Conservation (phyloP, 1,140 invertebrate species). For the Pemphigus obesinymphae region DNA sequence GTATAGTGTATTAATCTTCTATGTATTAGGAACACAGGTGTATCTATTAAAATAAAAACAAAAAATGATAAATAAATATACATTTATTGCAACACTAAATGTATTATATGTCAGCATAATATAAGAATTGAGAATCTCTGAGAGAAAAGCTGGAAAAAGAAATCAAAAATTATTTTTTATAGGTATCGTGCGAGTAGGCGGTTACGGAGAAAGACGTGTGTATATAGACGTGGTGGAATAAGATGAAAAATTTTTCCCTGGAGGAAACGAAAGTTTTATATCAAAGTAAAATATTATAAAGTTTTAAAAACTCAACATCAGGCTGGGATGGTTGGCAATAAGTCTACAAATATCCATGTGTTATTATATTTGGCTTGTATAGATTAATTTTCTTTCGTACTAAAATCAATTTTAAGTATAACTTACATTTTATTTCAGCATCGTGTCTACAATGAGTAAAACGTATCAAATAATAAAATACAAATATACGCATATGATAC, state of each 20-base stretch:
- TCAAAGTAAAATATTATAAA: slow-evolving; percentile 9
- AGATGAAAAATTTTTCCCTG: not conserved
- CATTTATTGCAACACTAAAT: not conserved
- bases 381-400: not conserved
- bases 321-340: not conserved
- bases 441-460: not conserved
- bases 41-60: not conserved
- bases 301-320: not conserved
- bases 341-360: not conserved
- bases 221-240: too few species aligned
- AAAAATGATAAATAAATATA: not conserved
- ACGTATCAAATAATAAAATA: not conserved
- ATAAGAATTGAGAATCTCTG: not conserved
- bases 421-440: too few species aligned
- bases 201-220: not conserved
- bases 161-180: not conserved
- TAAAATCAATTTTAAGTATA: not conserved
- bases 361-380: not conserved
- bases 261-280: not conserved
- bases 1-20: not conserved
- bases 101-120: not conserved
- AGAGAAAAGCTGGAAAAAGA: not conserved
- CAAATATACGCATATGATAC: too few species aligned
- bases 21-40: not conserved
- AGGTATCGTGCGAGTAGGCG: not conserved